Evolutionary conservation across 2,888 invertebrate species (phyloP).

Genomic region (Spatulosminthurus flaviceps): DNA sequence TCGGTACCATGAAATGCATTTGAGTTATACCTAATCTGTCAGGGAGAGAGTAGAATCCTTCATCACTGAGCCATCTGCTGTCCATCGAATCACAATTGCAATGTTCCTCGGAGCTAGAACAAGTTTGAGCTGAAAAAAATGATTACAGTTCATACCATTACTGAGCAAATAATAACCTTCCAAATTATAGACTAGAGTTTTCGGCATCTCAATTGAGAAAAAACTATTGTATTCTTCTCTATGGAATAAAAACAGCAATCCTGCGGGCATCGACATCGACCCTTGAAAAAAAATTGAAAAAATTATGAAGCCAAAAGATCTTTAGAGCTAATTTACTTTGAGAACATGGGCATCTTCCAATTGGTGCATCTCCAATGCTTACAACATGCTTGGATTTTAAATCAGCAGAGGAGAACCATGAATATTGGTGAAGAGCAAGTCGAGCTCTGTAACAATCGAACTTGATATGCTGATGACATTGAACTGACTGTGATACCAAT

Average conservation of each 20-base stretch:
- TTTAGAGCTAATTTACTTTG: slow-evolving; percentile 57
- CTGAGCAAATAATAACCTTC: too few species aligned
- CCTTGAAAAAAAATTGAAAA: too few species aligned
- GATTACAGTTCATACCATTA: too few species aligned
- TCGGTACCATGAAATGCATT: slow-evolving; percentile 89
- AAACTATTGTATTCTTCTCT: too few species aligned
- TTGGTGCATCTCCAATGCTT: slow-evolving; percentile 73
- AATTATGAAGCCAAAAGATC: too few species aligned
- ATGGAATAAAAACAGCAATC: too few species aligned
- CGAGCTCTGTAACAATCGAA: slow-evolving; percentile 92
- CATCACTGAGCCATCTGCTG: slow-evolving; percentile 88
- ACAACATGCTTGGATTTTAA: slow-evolving; percentile 78
- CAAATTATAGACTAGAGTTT: too few species aligned
- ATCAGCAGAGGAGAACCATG: slow-evolving; percentile 87
- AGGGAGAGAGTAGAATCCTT: slow-evolving; percentile 82
- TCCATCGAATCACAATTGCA: slow-evolving; percentile 89
- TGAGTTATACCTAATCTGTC: slow-evolving; percentile 87
- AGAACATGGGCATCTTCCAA: slow-evolving; percentile 71
- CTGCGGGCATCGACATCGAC: too few species aligned
- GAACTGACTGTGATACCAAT: slow-evolving; percentile 85
- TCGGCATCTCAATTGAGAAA: too few species aligned
- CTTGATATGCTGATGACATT: slow-evolving; percentile 87
- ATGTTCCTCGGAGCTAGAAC: slow-evolving; percentile 72
- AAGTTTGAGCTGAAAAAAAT: slow-evolving; percentile 63
- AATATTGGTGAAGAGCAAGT: slow-evolving; percentile 83